A percentile compares a stretch with the other conserved stretches of the same genome.
phyloP scores from a whole-genome alignment of 2,888 invertebrate species.

The Lasioglossum villosulum region DNA sequence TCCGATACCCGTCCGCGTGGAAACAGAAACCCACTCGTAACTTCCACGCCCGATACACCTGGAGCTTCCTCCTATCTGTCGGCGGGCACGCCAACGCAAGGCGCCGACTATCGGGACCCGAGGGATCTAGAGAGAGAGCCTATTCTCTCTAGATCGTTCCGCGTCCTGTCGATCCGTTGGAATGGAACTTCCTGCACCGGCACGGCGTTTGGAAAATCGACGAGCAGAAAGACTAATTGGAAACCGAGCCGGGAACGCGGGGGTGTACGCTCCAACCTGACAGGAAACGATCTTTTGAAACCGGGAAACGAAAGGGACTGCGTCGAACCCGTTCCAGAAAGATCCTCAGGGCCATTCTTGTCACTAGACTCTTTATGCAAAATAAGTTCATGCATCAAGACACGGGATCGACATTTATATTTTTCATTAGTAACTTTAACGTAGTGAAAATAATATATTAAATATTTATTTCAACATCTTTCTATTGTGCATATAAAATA shows the following conservation, averaged over 20 bases:
- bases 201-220: background rate
- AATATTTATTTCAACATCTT: too few species aligned
- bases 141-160: background rate
- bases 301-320: background rate
- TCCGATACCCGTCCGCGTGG: slow-evolving; percentile 24
- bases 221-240: background rate
- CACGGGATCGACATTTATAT: too few species aligned
- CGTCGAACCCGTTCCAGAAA: background rate
- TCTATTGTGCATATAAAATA: too few species aligned
- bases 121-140: background rate
- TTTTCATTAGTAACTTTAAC: too few species aligned
- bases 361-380: too few species aligned
- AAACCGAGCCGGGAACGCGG: background rate
- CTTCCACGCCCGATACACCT: slow-evolving; percentile 26
- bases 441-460: too few species aligned
- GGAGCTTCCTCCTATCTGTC: slow-evolving; percentile 28
- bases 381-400: too few species aligned
- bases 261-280: background rate
- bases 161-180: background rate
- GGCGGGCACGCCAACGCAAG: slow-evolving; percentile 39
- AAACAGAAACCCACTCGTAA: slow-evolving; percentile 51
- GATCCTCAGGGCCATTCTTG: too few species aligned
- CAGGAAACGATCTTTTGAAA: background rate
- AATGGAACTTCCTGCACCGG: background rate
- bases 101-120: background rate